Base-by-base conservation (phyloP, 1,140 invertebrate species). In the Papilio glaucus region DNA sequence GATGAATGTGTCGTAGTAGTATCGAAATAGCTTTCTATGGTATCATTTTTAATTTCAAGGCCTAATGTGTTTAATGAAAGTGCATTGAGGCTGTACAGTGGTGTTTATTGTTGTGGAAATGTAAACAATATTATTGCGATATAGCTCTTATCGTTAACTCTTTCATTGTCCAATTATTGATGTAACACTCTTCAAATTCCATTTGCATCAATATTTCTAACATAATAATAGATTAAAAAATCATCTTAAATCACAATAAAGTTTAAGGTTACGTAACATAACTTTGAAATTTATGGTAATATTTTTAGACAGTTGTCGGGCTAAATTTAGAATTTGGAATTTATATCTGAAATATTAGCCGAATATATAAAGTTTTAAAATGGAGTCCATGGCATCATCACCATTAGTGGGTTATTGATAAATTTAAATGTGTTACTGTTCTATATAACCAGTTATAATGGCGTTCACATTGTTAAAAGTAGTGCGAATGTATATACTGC, bases 341-440 rank as follows among this genome's bases (percentile, higher is more conserved):
- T 38, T 38, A 65, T 62, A 37, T n/a, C 7, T 6, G n/a, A 37
- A 18, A 18, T 53, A 53, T 53, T 62, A 62, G n/a, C 6, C n/a
- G 26, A 62, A 62, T 62, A 38, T 29, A 37, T 63, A 37, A 33
- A 39, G 38, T 15, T 63, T n/a, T n/a, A n/a, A n/a, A n/a, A n/a
- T 39, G 7, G 39, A 38, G 62, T 65, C 62, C 37, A 65, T 39
- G 33, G 33, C 37, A 21, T n/a, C 42, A 68, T 68, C 37, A 21
- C 8, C 42, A 68, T 68, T 69, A 69, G 15, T 15, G 41, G n/a
- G 67, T 69, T n/a, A 49, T 49, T 33, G 24, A 49, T 26, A 69
- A 68, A 68, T 67, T 45, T 67, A 68, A 33, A 69, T 26, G 24
- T 69, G 67, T 69, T 63, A 38, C 37, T 65, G 39, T 39, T 18